Percentiles rank a stretch among this genome's conserved stretches.
phyloP scores from a whole-genome alignment of 2,797 vertebrate species.

The Psittacula echo region DNA sequence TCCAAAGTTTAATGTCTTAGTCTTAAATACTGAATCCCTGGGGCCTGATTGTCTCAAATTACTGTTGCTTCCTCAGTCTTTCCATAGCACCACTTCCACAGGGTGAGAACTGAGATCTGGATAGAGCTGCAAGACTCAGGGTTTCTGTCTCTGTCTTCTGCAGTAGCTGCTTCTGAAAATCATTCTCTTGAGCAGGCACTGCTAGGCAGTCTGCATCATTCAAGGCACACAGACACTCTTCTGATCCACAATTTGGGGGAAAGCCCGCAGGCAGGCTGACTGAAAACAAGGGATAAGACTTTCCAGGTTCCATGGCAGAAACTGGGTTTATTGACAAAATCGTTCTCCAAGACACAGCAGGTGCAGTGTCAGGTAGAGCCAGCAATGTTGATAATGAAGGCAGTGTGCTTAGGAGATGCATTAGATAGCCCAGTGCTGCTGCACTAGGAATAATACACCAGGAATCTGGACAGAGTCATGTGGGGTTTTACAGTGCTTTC shows the following conservation, averaged over 20 bases:
- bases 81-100: not conserved
- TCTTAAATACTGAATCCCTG: not conserved
- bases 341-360: rapidly evolving
- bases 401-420: rapidly evolving
- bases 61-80: not conserved
- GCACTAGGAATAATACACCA: rapidly evolving
- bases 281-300: not conserved
- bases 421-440: not conserved
- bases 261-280: not conserved
- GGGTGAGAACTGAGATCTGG: not conserved
- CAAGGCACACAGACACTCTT: no score
- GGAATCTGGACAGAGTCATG: not conserved
- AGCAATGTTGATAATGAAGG: not conserved
- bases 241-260: not conserved
- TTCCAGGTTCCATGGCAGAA: not conserved
- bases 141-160: not conserved
- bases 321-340: not conserved
- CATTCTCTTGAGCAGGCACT: not conserved
- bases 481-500: not conserved
- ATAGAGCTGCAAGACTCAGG: not conserved
- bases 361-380: not conserved
- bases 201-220: not conserved
- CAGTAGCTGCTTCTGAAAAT: not conserved
- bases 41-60: not conserved
- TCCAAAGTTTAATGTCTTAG: not conserved